Percentiles rank a stretch among this genome's conserved stretches.
Conservation (phyloP, 2,797 vertebrate species). For the Perdix hodgsoniae region DNA sequence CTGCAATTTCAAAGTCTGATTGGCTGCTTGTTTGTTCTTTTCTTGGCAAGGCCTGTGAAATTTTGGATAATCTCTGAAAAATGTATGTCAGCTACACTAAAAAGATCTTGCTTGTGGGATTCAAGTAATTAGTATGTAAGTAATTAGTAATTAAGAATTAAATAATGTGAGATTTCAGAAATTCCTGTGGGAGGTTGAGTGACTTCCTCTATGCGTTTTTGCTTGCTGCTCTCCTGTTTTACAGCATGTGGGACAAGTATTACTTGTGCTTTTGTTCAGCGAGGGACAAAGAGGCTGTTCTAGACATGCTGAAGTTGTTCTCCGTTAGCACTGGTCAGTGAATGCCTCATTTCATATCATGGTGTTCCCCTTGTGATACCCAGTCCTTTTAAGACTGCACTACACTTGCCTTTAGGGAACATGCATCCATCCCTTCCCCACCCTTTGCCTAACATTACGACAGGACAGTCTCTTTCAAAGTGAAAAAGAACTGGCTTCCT, state of each 20-base stretch:
- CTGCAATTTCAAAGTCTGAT: background rate
- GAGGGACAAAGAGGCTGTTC: background rate
- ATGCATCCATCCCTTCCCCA: rapidly evolving
- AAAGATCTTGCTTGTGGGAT: slow-evolving; percentile 13
- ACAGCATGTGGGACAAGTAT: background rate
- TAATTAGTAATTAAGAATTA: slow-evolving; percentile 50
- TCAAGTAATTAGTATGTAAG: background rate
- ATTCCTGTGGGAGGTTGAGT: background rate
- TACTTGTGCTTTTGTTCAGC: background rate
- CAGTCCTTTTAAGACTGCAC: background rate
- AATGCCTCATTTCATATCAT: rapidly evolving
- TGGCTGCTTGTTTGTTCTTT: background rate
- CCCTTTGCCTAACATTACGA: background rate
- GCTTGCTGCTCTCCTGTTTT: background rate
- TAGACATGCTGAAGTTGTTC: rapidly evolving
- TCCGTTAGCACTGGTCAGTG: background rate
- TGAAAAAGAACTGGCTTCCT: background rate
- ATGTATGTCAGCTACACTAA: background rate
- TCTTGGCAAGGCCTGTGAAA: background rate
- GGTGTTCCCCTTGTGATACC: background rate
- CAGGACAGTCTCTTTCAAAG: background rate
- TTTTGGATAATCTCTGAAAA: slow-evolving; percentile 24
- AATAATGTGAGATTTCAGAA: slow-evolving; percentile 2
- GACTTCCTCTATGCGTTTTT: background rate
- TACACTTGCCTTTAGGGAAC: no score